A percentile compares a stretch with the other conserved stretches of the same genome.
Conservation (phyloP, 64 coral and sea anemone genomes). For the Pocillopora verrucosa region DNA sequence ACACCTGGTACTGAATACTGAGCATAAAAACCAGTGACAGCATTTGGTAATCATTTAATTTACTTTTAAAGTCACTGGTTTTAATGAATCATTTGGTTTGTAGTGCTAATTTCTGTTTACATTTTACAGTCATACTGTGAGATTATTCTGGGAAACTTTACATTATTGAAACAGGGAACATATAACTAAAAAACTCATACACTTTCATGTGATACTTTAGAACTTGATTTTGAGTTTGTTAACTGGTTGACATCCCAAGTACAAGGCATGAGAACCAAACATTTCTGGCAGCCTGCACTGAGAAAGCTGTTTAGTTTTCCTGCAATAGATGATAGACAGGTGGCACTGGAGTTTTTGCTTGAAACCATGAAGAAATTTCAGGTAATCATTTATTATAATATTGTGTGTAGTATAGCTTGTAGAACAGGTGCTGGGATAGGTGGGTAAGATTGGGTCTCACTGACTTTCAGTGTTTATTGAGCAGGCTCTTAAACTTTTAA, state of each 20-base stretch:
- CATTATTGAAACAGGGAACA: background rate
- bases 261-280: constrained; percentile 65
- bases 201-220: constrained; percentile 14
- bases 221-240: constrained; percentile 83
- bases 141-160: background rate
- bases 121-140: background rate
- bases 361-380: constrained; percentile 67
- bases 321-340: constrained; percentile 31
- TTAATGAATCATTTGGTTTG: too few species aligned
- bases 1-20: too few species aligned
- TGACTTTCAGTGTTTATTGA: too few species aligned
- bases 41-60: too few species aligned
- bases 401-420: too few species aligned
- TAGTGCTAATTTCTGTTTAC: too few species aligned
- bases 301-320: constrained; percentile 66
- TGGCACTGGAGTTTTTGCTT: constrained; percentile 63
- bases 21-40: too few species aligned
- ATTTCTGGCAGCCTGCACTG: constrained; percentile 75
- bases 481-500: too few species aligned
- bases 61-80: too few species aligned
- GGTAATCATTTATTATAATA: constrained; percentile 26
- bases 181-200: background rate
- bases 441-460: too few species aligned
- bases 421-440: too few species aligned
- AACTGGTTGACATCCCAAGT: constrained; percentile 33